Base-by-base conservation (phyloP, 1,140 invertebrate genomes). In the Mycetomoellerius zeteki region DNA sequence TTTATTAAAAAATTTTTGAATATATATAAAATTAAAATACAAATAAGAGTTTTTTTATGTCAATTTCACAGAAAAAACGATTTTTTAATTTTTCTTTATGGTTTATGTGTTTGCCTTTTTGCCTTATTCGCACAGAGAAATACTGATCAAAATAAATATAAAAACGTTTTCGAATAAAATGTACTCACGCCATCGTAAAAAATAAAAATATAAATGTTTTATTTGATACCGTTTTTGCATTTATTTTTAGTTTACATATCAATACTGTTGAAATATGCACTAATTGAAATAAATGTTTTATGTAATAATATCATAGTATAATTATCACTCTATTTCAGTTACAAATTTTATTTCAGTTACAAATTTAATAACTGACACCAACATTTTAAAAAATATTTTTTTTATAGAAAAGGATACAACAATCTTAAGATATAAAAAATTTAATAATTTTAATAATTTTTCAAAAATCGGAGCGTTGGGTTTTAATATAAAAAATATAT, bases 121-220 rank as follows among this genome's bases (percentile, higher is more conserved):
- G 27, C 6, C 2, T 21, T 43, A 43, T 43, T 43, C 37, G 37
- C 37, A 33, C 52, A 27, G 16, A 72, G 69, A 81, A 82, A 30
- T 60, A 60, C 19, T 62, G 69, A 84, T 73, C 47, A 50, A 24
- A 73, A 84, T 72, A 47, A 72, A 82, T 60, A 52, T 27, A n/a
- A 64, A 47, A 77, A 27, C 19, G 4, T 64, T 77, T 62, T 47
- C 10, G 12, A 65, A 19, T 71, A 54, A 37, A 54, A 80, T 14
- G 54, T 69, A 47, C 4, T 52, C 27, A 54, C 7, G 14, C 8
- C 14, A 37, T 6, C 24, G 16, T n/a, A 24, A 54, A 81, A 54
- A 69, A n/a, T 19, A 54, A 71, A 56, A 81, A 19, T 8, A 7
- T 65, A 54, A 54, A 73, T 30, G 37, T 60, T 73, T 47, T 19